Evolutionary conservation across 2,888 invertebrate species (phyloP).

Genomic region (Pasiphila rectangulata): DNA sequence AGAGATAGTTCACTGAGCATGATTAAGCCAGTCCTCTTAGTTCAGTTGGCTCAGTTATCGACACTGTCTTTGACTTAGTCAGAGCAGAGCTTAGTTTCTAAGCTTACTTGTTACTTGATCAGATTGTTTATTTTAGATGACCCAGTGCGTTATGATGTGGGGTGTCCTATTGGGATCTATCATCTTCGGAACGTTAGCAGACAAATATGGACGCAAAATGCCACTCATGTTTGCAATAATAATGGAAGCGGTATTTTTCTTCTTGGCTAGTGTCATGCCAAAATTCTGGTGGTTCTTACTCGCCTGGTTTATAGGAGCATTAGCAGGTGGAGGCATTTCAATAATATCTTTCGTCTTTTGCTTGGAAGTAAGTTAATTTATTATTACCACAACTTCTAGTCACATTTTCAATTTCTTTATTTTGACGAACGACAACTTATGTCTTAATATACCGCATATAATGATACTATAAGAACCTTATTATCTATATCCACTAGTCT

Average conservation of each 20-base stretch:
- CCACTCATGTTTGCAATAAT: conserved; percentile 80
- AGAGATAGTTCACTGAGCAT: no score
- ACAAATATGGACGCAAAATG: conserved; percentile 82
- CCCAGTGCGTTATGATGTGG: conserved; percentile 83
- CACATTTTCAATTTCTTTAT: no score
- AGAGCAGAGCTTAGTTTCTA: no score
- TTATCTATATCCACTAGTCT: no score
- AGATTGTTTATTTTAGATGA: conserved; percentile 56
- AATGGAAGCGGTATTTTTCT: conserved; percentile 76
- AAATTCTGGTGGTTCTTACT: conserved; percentile 77
- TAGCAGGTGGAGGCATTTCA: conserved; percentile 83
- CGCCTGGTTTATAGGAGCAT: conserved; percentile 78
- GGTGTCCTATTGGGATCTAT: conserved; percentile 83
- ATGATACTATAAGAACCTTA: not conserved
- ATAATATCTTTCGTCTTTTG: conserved; percentile 85
- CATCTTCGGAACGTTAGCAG: conserved; percentile 81
- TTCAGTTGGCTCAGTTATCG: no score
- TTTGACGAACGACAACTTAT: no score
- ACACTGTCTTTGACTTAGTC: no score
- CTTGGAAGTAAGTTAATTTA: conserved; percentile 80
- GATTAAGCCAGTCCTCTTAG: no score
- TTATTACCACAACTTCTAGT: no score
- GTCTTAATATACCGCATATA: no score
- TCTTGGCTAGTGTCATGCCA: conserved; percentile 75
- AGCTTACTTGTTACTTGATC: no score